Evolutionary conservation across 2,888 invertebrate species (phyloP).

Genomic region (Kuschelorhynchus macadamiae): DNA sequence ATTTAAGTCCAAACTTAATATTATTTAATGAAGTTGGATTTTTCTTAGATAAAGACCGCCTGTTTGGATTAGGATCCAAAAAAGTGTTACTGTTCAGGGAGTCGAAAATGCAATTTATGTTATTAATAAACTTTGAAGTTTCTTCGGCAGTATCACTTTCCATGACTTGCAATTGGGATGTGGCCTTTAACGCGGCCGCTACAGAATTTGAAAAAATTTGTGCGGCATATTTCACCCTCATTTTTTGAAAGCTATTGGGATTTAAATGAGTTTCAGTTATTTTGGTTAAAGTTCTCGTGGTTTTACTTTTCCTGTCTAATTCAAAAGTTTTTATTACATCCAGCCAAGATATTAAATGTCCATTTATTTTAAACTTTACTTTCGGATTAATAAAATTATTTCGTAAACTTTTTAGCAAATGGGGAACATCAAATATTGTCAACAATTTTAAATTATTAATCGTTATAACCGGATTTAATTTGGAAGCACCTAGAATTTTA

Average conservation of each 20-base stretch:
- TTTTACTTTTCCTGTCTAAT: conserved; percentile 10
- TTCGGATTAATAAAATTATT: conserved; percentile 8
- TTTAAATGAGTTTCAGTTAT: background rate
- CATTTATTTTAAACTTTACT: conserved; percentile 2
- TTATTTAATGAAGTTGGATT: conserved; percentile 1
- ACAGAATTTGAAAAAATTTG: conserved; percentile 13
- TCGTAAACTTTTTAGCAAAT: conserved; percentile 11
- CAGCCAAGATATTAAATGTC: background rate
- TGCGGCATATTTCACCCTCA: conserved; percentile 14
- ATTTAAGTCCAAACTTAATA: background rate
- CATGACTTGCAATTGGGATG: background rate
- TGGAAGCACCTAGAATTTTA: background rate
- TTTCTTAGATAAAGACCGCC: background rate
- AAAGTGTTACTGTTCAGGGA: conserved; percentile 1
- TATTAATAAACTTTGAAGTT: conserved; percentile 11
- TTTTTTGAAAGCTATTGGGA: conserved; percentile 22
- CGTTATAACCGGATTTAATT: background rate
- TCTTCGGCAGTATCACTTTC: conserved; percentile 7
- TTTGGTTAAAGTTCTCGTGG: conserved; percentile 3
- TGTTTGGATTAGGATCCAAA: background rate
- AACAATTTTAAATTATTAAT: conserved; percentile 1
- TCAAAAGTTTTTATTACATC: conserved; percentile 8
- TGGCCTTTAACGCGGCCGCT: background rate
- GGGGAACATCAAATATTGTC: conserved; percentile 15
- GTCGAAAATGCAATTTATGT: conserved; percentile 10